Conservation (phyloP, 2,113 vertebrate species). For the Mastomys coucha region DNA sequence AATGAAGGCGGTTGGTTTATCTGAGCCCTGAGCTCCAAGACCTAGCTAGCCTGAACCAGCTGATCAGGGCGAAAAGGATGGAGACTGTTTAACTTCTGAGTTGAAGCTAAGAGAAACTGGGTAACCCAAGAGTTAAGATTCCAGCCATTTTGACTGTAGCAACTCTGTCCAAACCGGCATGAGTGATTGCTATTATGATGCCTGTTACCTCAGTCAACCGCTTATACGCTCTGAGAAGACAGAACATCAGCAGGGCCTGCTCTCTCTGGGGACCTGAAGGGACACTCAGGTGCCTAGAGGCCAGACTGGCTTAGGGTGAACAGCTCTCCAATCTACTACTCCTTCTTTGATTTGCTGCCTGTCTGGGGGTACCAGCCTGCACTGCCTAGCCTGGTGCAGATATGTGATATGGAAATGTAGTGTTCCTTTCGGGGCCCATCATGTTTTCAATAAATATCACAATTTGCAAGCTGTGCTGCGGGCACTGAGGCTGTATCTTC, state of each 20-base stretch:
- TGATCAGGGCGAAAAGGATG: background rate
- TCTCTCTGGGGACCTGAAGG: background rate
- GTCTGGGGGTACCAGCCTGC: fast-evolving
- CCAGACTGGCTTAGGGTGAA: background rate
- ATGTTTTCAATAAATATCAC: constrained; percentile 51
- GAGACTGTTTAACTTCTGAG: background rate
- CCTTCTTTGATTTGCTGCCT: background rate
- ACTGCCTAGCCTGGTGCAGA: background rate
- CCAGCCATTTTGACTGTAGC: background rate
- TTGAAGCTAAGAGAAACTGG: background rate
- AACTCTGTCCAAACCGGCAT: background rate
- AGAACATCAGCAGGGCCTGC: background rate
- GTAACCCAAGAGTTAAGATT: background rate
- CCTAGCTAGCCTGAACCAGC: background rate
- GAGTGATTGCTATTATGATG: background rate
- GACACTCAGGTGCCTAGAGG: background rate
- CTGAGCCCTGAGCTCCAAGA: background rate
- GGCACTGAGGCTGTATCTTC: background rate
- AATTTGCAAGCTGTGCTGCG: constrained; percentile 67
- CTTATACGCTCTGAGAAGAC: background rate
- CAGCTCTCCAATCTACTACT: background rate
- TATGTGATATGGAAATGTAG: constrained; percentile 41
- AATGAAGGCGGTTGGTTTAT: background rate
- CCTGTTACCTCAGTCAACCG: background rate
- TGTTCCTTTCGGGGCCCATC: constrained; percentile 55